These are phyloP conservation scores for Malthinus flaveolus DNA, from an alignment of 2,888 invertebrate species.

Conservation along the genomic window DNA sequence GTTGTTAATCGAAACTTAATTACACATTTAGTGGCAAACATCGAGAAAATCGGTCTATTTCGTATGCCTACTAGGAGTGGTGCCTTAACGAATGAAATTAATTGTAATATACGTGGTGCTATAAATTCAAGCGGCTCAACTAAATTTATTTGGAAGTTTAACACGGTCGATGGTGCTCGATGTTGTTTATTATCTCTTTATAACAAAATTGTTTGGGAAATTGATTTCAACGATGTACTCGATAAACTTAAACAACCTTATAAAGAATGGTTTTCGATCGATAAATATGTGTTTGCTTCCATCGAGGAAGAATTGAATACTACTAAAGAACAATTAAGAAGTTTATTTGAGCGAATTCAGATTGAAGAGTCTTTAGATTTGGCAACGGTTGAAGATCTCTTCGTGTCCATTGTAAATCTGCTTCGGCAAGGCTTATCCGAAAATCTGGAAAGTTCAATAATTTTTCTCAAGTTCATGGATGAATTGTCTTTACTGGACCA, in stretches of 20 bases:
- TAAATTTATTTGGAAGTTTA: constrained; percentile 1
- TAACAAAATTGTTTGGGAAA: background rate
- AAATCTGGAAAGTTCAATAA: background rate
- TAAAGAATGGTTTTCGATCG: constrained; percentile 3
- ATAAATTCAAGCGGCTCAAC: background rate
- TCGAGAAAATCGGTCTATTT: constrained; percentile 8
- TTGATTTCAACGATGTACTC: constrained; percentile 6
- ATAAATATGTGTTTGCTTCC: constrained; percentile 21
- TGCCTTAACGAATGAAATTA: constrained; percentile 1
- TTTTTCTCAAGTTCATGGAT: background rate
- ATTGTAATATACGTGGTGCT: constrained; percentile 10
- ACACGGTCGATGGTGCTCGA: background rate
- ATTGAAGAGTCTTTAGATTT: background rate
- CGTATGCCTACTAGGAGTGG: constrained; percentile 5
- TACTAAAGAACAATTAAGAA: background rate
- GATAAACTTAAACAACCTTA: background rate
- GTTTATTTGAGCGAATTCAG: background rate
- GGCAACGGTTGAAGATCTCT: background rate
- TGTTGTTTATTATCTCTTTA: constrained; percentile 1
- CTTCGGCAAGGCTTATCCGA: background rate
- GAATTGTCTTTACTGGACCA: background rate
- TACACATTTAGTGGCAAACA: constrained; percentile 1
- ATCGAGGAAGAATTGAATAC: constrained; percentile 14
- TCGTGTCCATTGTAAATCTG: background rate
- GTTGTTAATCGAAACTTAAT: constrained; percentile 13